Evolutionary conservation across 1,140 invertebrate genomes (phyloP).

Genomic region (Thalassaphorura encarpata): DNA sequence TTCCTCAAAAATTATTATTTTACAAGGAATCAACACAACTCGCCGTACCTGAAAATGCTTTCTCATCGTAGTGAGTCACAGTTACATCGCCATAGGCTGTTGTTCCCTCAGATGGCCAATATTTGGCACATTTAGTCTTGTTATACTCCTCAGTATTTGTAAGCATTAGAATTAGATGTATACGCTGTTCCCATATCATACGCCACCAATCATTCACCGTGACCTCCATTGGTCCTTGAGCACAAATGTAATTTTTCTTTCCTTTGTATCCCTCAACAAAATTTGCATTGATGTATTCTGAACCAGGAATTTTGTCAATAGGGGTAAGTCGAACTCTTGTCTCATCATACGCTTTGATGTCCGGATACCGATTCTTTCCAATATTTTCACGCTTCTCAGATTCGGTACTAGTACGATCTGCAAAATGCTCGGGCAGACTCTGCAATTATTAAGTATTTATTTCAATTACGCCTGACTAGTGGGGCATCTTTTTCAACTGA

Average conservation of each 20-base stretch:
- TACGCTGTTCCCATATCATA: slow-evolving; percentile 93
- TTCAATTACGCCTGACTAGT: not conserved
- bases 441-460: slow-evolving; percentile 17
- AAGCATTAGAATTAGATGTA: slow-evolving; percentile 85
- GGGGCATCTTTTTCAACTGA: not conserved
- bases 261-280: slow-evolving; percentile 84
- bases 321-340: slow-evolving; percentile 69
- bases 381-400: slow-evolving; percentile 80
- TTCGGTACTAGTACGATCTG: slow-evolving; percentile 71
- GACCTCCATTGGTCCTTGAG: slow-evolving; percentile 81
- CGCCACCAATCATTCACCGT: slow-evolving; percentile 94
- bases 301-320: slow-evolving; percentile 59
- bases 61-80: slow-evolving; percentile 64
- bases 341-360: slow-evolving; percentile 87
- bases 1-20: too few species aligned
- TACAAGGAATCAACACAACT: not conserved
- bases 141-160: slow-evolving; percentile 90
- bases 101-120: slow-evolving; percentile 61
- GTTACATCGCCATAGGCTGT: slow-evolving; percentile 67
- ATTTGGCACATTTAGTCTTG: slow-evolving; percentile 84
- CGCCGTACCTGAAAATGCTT: slow-evolving; percentile 44
- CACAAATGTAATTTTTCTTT: slow-evolving; percentile 86
- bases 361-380: slow-evolving; percentile 75
- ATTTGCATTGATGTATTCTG: slow-evolving; percentile 90
- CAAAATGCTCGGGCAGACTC: slow-evolving; percentile 71